Base-by-base conservation (phyloP, 2,888 invertebrate genomes). In the Drosophila suboccidentalis region DNA sequence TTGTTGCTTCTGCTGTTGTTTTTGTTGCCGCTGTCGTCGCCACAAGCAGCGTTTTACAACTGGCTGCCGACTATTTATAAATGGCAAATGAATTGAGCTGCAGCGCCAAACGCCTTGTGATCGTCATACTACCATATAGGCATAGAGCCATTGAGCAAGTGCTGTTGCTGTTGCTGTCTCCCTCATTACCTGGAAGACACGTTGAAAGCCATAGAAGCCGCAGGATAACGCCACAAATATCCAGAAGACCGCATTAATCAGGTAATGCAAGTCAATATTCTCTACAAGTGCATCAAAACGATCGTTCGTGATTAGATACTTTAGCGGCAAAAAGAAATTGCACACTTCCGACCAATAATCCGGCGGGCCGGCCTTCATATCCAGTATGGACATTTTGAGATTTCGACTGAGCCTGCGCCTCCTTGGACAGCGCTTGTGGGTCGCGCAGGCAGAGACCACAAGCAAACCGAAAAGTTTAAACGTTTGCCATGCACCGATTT, bases 231-330 rank as follows among this genome's bases (percentile, higher is more conserved):
- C 68, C 41, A 92, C 65, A 67, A 93, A 91, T 66, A 92, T 92
- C 93, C 92, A 93, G 71, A 93, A 93, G 44, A 92, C 86, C 3
- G 90, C 89, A 80, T 93, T 93, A 15, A 90, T 78, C 74, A 92
- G 87, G 84, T 92, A 92, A 84, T 90, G 89, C 10, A 93, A 74
- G 60, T 91, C 89, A 8, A 92, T 89, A 70, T 92, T 91, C 70
- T 92, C 89, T 29, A 92, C 84, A n/a, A 92, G 67, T 5, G 90
- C 80, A 53, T 92, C 92, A 55, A 92, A 91, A 17, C 90, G 90
- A 50, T 91, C 89, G 67, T 88, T 90, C 32, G 89, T 89, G 9
- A 92, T 90, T 59, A 93, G 82, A 78, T 91, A 91, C 66, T 92
- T 92, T 1, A 92, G 76, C 55, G 93, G 93, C 64, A 91, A 74